These are phyloP conservation scores for Erithacus rubecula DNA, from an alignment of 2,797 vertebrate species.

Conservation along the genomic window DNA sequence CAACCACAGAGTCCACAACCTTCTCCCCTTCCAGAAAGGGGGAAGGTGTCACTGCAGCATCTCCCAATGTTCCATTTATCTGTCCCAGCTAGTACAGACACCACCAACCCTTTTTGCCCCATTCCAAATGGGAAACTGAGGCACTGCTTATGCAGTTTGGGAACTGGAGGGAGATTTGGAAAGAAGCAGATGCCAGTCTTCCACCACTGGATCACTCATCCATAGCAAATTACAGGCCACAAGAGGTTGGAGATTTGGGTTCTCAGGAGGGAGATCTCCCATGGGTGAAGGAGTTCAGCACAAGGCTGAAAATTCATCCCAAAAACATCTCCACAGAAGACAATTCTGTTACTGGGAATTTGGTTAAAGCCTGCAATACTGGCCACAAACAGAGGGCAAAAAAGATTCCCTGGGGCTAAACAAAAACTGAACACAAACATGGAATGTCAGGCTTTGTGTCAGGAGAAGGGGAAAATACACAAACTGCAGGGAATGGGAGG, in stretches of 20 bases:
- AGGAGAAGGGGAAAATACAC: background rate
- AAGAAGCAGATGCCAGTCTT: fast-evolving
- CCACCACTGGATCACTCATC: fast-evolving
- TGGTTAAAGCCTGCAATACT: background rate
- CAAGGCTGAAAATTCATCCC: background rate
- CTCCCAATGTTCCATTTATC: fast-evolving
- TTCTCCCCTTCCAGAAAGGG: background rate
- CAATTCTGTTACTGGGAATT: background rate
- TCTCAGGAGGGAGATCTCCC: background rate
- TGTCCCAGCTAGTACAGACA: background rate
- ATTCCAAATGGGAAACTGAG: background rate
- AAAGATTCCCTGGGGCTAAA: background rate
- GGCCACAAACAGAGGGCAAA: background rate
- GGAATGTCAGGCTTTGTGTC: background rate
- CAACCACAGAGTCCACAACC: background rate
- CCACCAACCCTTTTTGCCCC: background rate
- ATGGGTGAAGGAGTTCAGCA: too few species aligned
- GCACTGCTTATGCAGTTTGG: background rate
- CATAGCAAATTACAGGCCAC: fast-evolving
- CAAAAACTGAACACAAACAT: background rate
- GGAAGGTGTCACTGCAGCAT: fast-evolving
- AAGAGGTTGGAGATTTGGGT: background rate
- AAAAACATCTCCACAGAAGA: background rate
- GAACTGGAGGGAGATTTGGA: background rate
- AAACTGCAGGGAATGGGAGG: background rate